Percentiles rank a stretch among this genome's conserved stretches.
phyloP scores from a whole-genome alignment of 2,113 vertebrate species.

The Tachysurus fulvidraco region DNA sequence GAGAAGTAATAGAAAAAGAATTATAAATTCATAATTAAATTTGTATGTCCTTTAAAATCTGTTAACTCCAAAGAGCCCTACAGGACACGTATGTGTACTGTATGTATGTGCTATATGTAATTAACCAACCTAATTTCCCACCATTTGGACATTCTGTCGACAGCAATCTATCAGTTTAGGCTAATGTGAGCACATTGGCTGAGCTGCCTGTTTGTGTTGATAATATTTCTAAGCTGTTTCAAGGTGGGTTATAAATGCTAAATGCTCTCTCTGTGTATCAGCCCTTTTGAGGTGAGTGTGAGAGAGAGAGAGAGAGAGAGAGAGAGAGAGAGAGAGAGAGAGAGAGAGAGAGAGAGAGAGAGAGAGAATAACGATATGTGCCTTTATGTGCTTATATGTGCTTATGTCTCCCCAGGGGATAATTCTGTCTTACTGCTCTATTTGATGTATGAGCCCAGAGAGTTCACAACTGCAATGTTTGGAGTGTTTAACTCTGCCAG shows the following conservation, averaged over 20 bases:
- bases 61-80: background rate
- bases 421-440: constrained; percentile 58
- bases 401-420: constrained; percentile 58
- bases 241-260: constrained; percentile 32
- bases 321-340: background rate
- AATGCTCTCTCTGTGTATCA: constrained; percentile 31
- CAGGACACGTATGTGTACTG: background rate
- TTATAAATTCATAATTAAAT: background rate
- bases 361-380: constrained; percentile 42
- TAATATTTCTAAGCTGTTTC: constrained; percentile 38
- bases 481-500: constrained; percentile 59
- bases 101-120: constrained; percentile 10
- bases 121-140: constrained; percentile 10
- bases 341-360: constrained; percentile 18
- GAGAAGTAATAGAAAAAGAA: background rate
- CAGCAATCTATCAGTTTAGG: constrained; percentile 21
- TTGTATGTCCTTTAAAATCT: background rate
- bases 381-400: constrained; percentile 52
- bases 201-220: constrained; percentile 38
- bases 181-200: constrained; percentile 21
- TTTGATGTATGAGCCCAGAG: constrained; percentile 62
- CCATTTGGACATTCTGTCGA: constrained; percentile 6
- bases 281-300: constrained; percentile 7
- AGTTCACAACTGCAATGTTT: constrained; percentile 60
- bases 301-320: background rate